phyloP scores from a whole-genome alignment of 2,888 invertebrate genomes.

The Loripinus fragilis region DNA sequence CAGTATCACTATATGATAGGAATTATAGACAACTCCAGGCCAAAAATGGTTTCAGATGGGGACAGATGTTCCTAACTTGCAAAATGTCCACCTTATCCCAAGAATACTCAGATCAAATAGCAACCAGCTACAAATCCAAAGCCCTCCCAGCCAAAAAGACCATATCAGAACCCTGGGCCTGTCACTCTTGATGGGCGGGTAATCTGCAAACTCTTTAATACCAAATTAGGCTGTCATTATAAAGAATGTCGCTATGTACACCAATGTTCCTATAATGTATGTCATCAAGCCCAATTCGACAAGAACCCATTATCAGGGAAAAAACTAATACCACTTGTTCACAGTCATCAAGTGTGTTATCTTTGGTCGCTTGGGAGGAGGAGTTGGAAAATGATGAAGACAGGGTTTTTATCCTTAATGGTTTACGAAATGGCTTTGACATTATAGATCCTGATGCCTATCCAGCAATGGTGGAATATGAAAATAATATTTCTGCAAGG shows the following conservation, averaged over 20 bases:
- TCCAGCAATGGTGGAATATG: neutral
- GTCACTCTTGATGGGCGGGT: neutral
- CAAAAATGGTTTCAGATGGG: neutral
- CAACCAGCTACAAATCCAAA: neutral
- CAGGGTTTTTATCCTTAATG: neutral
- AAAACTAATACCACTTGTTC: neutral
- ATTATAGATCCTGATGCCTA: neutral
- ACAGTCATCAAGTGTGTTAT: neutral
- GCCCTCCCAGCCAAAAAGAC: too few species aligned
- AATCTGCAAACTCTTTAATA: neutral
- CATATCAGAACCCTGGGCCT: too few species aligned
- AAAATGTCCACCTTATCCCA: too few species aligned
- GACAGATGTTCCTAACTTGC: neutral
- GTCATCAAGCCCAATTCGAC: neutral
- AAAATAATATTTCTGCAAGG: neutral
- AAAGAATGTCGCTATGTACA: neutral
- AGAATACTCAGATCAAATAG: neutral
- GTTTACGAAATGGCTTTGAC: neutral
- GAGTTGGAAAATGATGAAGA: neutral
- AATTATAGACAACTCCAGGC: neutral
- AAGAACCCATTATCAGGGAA: neutral
- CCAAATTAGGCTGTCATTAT: neutral
- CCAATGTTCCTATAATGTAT: neutral
- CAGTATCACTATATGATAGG: neutral
- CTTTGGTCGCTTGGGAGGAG: neutral